A percentile compares a stretch with the other conserved stretches of the same genome.
phyloP scores from a whole-genome alignment of 2,113 vertebrate species.

The Myrmecophaga tridactyla region DNA sequence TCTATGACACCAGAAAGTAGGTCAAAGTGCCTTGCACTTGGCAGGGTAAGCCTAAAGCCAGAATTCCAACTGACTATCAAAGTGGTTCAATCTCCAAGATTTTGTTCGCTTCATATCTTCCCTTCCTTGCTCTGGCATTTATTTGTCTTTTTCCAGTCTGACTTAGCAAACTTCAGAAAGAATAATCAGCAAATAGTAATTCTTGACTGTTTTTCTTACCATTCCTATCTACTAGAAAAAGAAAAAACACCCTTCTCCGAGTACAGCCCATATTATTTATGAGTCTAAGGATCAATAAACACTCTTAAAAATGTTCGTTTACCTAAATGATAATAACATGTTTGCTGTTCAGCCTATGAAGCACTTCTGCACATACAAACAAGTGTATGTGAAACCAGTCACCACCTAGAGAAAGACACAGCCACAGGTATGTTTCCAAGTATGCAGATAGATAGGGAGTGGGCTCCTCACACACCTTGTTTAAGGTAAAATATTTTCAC shows the following conservation, averaged over 20 bases:
- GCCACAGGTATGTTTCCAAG: not conserved
- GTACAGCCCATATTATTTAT: not conserved
- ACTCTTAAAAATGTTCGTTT: not conserved
- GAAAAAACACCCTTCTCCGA: constrained; percentile 6
- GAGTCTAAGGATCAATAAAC: constrained; percentile 6
- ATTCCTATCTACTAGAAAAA: constrained; percentile 43
- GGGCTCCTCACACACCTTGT: not conserved
- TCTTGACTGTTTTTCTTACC: constrained; percentile 29
- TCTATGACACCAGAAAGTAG: not conserved
- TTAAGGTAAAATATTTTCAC: constrained; percentile 42
- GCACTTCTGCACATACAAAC: not conserved
- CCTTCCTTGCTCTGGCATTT: constrained; percentile 3
- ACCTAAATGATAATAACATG: not conserved
- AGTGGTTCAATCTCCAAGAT: not conserved
- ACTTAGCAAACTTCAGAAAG: constrained; percentile 52
- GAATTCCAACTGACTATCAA: not conserved
- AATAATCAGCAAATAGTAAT: constrained; percentile 37
- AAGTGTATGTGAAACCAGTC: not conserved
- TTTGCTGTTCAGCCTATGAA: not conserved
- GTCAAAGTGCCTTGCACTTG: not conserved
- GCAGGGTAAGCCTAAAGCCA: not conserved
- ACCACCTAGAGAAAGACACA: not conserved
- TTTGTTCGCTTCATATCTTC: constrained; percentile 28
- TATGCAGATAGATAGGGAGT: not conserved
- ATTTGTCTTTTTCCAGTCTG: constrained; percentile 47